Percentiles rank a stretch among this genome's conserved stretches.
Evolutionary conservation across 2,113 vertebrate species (phyloP).

Genomic region (Takifugu bimaculatus): DNA sequence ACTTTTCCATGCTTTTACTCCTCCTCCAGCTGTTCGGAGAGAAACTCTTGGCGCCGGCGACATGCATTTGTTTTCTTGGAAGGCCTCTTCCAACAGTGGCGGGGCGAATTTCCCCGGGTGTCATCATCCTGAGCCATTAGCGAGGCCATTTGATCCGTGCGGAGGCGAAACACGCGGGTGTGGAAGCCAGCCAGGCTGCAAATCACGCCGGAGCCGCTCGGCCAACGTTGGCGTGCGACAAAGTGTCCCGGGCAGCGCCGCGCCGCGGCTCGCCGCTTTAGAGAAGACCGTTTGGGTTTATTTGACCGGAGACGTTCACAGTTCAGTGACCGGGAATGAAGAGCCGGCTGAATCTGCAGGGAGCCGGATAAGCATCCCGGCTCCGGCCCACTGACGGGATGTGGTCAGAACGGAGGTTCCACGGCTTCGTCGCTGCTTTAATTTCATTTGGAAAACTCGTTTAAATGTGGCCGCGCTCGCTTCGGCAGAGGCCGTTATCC

Average conservation of each 20-base stretch:
- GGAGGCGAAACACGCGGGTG: slow-evolving; percentile 11
- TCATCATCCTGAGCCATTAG: slow-evolving; percentile 54
- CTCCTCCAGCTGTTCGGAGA: neutral
- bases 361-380: slow-evolving; percentile 53
- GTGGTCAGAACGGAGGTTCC: too few relatives aligned
- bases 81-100: slow-evolving; percentile 3
- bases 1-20: neutral
- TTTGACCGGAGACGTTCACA: slow-evolving; percentile 49
- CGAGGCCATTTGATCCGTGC: slow-evolving; percentile 54
- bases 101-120: slow-evolving; percentile 46
- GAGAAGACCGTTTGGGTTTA: slow-evolving; percentile 35
- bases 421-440: too few relatives aligned
- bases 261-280: neutral
- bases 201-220: slow-evolving; percentile 33
- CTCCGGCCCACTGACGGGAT: neutral
- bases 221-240: slow-evolving; percentile 33
- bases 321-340: slow-evolving; percentile 35
- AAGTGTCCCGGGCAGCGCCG: slow-evolving; percentile 22
- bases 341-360: slow-evolving; percentile 30
- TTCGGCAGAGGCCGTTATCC: slow-evolving; percentile 11
- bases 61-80: slow-evolving; percentile 23
- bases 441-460: slow-evolving; percentile 1
- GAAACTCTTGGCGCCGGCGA: slow-evolving; percentile 6
- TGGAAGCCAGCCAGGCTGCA: slow-evolving; percentile 43
- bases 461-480: slow-evolving; percentile 5